phyloP scores from a whole-genome alignment of 2,113 vertebrate genomes.

The Oostethus manadensis region DNA sequence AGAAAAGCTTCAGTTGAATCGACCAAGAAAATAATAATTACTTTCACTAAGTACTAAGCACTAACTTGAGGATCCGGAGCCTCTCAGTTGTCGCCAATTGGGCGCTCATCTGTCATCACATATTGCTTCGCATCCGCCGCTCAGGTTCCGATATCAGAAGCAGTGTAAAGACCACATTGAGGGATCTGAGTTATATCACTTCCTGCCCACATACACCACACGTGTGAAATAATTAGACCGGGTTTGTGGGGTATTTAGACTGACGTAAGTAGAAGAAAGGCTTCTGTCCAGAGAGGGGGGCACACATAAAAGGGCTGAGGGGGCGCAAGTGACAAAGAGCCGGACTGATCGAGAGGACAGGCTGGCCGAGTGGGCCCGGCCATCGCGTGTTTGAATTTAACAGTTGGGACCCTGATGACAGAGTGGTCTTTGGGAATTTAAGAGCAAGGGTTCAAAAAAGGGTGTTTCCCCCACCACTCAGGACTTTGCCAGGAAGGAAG shows the following conservation, averaged over 20 bases:
- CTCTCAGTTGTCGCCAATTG: conserved; percentile 29
- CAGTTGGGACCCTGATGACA: conserved; percentile 81
- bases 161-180: conserved; percentile 38
- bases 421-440: conserved; percentile 79
- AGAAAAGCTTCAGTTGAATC: too few species aligned
- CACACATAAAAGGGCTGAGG: conserved; percentile 63
- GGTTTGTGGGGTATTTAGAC: conserved; percentile 47
- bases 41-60: too few species aligned
- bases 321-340: conserved; percentile 44
- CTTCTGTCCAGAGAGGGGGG: conserved; percentile 36
- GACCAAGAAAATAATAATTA: too few species aligned
- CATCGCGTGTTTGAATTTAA: conserved; percentile 68
- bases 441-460: conserved; percentile 66
- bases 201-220: conserved; percentile 31
- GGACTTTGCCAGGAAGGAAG: conserved; percentile 75
- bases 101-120: conserved; percentile 52
- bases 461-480: conserved; percentile 62
- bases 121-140: conserved; percentile 52
- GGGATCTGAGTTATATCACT: conserved; percentile 35
- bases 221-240: conserved; percentile 58
- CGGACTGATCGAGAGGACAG: conserved; percentile 26
- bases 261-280: conserved; percentile 39
- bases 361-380: conserved; percentile 51
- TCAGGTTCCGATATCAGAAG: conserved; percentile 56
- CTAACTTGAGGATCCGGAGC: too few species aligned